Conservation (phyloP, 2,797 vertebrate genomes). For the Dallia pectoralis region DNA sequence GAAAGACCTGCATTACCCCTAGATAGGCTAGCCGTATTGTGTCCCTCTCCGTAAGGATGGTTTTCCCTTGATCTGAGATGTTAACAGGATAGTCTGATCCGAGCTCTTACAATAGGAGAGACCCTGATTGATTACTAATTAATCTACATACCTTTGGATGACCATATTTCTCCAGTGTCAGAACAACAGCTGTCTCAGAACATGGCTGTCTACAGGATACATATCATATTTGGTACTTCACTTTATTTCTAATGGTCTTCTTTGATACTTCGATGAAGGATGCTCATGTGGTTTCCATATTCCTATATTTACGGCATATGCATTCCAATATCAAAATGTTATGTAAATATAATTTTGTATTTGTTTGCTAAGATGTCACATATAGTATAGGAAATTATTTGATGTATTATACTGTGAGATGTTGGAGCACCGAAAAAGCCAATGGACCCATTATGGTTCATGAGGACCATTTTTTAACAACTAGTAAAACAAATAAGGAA, state of each 20-base stretch:
- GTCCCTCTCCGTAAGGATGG: constrained; percentile 24
- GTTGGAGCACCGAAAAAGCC: too few relatives aligned
- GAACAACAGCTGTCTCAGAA: constrained; percentile 42
- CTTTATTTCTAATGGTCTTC: background rate
- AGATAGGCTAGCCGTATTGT: constrained; percentile 26
- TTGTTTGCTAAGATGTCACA: too few relatives aligned
- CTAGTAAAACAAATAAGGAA: too few relatives aligned
- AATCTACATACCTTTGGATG: constrained; percentile 26
- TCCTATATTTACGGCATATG: too few relatives aligned
- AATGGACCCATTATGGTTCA: too few relatives aligned
- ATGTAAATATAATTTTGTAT: too few relatives aligned
- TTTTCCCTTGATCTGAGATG: constrained; percentile 33
- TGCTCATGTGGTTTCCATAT: background rate
- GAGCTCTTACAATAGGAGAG: constrained; percentile 28
- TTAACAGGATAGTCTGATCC: constrained; percentile 26
- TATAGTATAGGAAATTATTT: too few relatives aligned
- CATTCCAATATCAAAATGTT: background rate
- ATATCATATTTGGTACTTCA: constrained; percentile 35
- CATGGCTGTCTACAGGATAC: constrained; percentile 34
- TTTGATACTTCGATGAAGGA: background rate
- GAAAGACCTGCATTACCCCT: constrained; percentile 26
- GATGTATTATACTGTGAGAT: too few relatives aligned
- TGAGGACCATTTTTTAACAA: too few relatives aligned
- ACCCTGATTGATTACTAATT: constrained; percentile 37
- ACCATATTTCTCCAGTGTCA: constrained; percentile 20